Base-by-base conservation (phyloP, 2,113 vertebrate species). In the Macroglossus sobrinus region DNA sequence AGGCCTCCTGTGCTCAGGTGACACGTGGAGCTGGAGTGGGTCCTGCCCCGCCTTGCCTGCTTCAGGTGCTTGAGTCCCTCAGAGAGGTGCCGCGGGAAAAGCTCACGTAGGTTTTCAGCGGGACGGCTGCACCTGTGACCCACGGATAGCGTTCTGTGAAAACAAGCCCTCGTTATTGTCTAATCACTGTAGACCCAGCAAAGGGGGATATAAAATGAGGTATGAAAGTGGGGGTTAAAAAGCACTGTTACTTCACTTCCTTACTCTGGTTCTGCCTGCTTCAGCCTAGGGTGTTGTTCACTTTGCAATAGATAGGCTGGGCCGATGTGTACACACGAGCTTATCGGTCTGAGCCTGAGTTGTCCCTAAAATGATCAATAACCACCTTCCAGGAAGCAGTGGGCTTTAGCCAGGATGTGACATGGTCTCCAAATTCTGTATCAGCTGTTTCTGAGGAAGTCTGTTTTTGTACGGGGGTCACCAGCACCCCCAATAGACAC, bases 331-430 rank as follows among this genome's bases (percentile, higher is more conserved):
- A 50, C 30, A 28, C 0, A 8, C n/a, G n/a, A 64, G 16, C 50
- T 78, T 24, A 38, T 19, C 6, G 30, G 91, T 22, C 78, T 0
- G 0, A 95, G 96, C 57, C 8, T 13, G 40, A 75, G n/a, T 88
- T 87, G 43, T 84, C 19, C 35, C 84, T 71, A 87, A 93, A 97
- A 69, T 63, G 18, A 16, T 84, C 4, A 5, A 63, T 35, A 68
- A 79, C 85, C 85, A 38, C 43, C 74, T 96, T 55, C 53, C 75
- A 91, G 74, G 9, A 79, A 94, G 28, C n/a, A 97, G 0, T 47
- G 63, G 59, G 19, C 19, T 94, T 94, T 57, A 64, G 43, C 66
- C 55, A 95, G 35, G 35, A 74, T 94, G 43, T 19, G 89, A 50
- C 75, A 87, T 35, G 78, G 85, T 40, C 59, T 64, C 57, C 50